These are phyloP conservation scores for Aspidiotus destructor DNA, from an alignment of 2,888 invertebrate genomes.

Conservation along the genomic window DNA sequence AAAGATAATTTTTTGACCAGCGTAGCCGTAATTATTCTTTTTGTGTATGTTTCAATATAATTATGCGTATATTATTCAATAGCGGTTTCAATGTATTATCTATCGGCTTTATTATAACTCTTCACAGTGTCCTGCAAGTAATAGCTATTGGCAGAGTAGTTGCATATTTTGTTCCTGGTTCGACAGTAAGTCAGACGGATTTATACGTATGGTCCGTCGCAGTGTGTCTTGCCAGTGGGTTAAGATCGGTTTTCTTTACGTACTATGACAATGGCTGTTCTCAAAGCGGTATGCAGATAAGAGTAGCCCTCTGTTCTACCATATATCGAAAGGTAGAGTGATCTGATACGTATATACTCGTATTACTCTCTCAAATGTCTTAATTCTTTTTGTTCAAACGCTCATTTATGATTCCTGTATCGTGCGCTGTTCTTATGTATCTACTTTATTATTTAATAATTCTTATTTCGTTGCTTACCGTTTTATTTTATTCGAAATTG, in stretches of 20 bases:
- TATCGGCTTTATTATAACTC: constrained; percentile 6
- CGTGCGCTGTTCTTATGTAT: neutral
- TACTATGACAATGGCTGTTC: constrained; percentile 27
- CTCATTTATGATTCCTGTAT: neutral
- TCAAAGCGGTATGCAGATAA: constrained; percentile 43
- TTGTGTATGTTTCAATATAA: no score
- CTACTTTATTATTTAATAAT: neutral
- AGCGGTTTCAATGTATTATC: no score
- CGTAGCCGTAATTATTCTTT: no score
- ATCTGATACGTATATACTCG: neutral
- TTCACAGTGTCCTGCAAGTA: constrained; percentile 46
- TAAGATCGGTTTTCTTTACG: constrained; percentile 28
- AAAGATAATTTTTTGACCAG: no score
- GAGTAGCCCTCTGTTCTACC: constrained; percentile 46
- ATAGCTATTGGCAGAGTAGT: constrained; percentile 48
- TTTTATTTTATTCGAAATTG: no score
- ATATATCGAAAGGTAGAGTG: constrained; percentile 47
- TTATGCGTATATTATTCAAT: no score
- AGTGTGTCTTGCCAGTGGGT: constrained; percentile 24
- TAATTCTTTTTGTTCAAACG: constrained; percentile 9
- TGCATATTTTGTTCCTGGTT: constrained; percentile 43
- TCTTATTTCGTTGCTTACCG: neutral
- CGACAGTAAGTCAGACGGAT: neutral
- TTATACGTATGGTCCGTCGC: constrained; percentile 19
- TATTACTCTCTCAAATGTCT: neutral